phyloP scores from a whole-genome alignment of 2,113 vertebrate genomes.

The Tragelaphus buxtoni region DNA sequence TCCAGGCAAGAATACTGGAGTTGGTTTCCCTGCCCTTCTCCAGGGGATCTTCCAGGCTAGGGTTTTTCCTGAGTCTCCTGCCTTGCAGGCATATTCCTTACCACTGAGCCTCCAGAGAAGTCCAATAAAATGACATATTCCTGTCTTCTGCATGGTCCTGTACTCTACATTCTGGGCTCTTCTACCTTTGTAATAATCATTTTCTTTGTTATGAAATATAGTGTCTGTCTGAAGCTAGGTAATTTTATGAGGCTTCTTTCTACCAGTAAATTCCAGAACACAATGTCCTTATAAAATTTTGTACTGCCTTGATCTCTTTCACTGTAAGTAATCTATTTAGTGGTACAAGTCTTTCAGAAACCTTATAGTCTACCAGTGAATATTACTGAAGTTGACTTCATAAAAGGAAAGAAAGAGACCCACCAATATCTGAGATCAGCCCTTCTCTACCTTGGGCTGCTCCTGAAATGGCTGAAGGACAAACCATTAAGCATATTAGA shows the following conservation, averaged over 20 bases:
- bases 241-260: neutral
- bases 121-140: neutral
- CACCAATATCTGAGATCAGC: neutral
- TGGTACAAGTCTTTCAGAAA: neutral
- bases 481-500: neutral
- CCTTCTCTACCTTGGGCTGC: neutral
- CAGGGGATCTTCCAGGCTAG: neutral
- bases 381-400: neutral
- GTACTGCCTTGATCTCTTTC: neutral
- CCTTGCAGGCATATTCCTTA: neutral
- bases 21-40: neutral
- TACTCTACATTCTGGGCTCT: neutral
- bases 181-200: neutral
- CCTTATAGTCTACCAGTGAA: neutral
- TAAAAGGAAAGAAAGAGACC: neutral
- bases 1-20: neutral
- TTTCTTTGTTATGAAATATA: neutral
- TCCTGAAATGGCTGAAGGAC: neutral
- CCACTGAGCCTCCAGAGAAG: neutral
- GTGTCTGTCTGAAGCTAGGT: neutral
- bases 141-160: neutral
- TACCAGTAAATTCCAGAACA: neutral
- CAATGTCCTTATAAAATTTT: neutral
- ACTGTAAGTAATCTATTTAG: neutral
- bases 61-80: neutral